Evolutionary conservation across 2,797 vertebrate species (phyloP).

Genomic region (Spinibarbus caldwelli): DNA sequence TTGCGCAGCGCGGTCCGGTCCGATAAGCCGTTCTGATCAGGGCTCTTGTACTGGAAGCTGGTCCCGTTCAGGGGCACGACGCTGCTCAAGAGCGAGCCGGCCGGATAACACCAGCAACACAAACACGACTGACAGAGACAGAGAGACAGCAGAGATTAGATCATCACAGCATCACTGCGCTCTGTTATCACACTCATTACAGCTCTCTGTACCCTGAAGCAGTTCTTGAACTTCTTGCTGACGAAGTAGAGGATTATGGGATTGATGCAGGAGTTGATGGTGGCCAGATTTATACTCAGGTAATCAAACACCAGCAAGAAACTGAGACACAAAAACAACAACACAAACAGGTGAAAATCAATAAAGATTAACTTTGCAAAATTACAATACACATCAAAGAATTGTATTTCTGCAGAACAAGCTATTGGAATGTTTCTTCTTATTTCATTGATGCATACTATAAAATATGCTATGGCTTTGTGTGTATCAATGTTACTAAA

Average conservation of each 20-base stretch:
- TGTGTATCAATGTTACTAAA: not conserved
- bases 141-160: not conserved
- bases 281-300: conserved; percentile 90
- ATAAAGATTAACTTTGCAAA: not conserved
- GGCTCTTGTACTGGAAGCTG: conserved; percentile 85
- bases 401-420: not conserved
- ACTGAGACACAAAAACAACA: conserved; percentile 67
- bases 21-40: conserved; percentile 81
- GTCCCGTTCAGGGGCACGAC: conserved; percentile 84
- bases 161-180: not conserved
- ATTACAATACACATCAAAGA: not conserved
- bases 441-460: not conserved
- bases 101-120: conserved; percentile 83
- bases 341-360: not conserved
- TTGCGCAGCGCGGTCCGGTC: conserved; percentile 82
- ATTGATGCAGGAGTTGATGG: conserved; percentile 97
- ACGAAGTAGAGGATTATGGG: conserved; percentile 94
- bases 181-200: not conserved
- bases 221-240: conserved; percentile 97
- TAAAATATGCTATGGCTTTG: not conserved
- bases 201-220: conserved; percentile 85
- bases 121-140: conserved; percentile 79
- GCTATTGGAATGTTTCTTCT: not conserved
- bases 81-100: conserved; percentile 76
- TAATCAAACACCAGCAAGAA: conserved; percentile 93